These are phyloP conservation scores for Bradypodion ventrale DNA, from an alignment of 2,797 vertebrate species.

Conservation along the genomic window DNA sequence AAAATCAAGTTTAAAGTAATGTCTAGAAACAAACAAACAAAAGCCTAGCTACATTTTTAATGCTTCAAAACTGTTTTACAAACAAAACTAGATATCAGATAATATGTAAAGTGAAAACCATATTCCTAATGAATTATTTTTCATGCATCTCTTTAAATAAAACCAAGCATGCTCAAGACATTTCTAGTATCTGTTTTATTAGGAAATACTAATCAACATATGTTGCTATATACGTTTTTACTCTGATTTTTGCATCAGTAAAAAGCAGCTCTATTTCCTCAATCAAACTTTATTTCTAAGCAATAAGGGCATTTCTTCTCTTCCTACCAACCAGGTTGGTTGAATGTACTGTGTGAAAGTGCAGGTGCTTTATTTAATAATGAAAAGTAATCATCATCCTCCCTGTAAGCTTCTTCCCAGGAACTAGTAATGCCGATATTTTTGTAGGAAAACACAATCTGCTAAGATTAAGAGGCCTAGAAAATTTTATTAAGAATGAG, in stretches of 20 bases:
- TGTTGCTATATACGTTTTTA: not conserved
- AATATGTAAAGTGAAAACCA: not conserved
- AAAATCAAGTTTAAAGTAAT: not conserved
- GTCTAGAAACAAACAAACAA: not conserved
- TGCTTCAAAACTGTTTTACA: not conserved
- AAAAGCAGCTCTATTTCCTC: not conserved
- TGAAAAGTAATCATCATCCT: too few species aligned
- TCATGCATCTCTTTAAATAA: not conserved
- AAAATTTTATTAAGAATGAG: too few species aligned
- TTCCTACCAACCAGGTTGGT: not conserved
- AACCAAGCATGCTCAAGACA: not conserved
- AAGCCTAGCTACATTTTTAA: slow-evolving; percentile 4
- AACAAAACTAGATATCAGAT: not conserved
- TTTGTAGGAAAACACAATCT: too few species aligned
- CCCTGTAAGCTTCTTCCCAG: too few species aligned
- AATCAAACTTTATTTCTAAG: not conserved
- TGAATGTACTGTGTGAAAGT: too few species aligned
- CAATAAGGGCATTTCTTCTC: not conserved
- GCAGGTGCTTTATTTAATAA: too few species aligned
- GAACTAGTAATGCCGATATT: too few species aligned
- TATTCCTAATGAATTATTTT: not conserved
- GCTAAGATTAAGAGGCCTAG: too few species aligned
- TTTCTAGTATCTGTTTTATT: slow-evolving; percentile 13
- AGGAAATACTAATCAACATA: not conserved
- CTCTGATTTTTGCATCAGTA: not conserved